phyloP scores from a whole-genome alignment of 1,140 invertebrate species.

The Acarapis woodi region DNA sequence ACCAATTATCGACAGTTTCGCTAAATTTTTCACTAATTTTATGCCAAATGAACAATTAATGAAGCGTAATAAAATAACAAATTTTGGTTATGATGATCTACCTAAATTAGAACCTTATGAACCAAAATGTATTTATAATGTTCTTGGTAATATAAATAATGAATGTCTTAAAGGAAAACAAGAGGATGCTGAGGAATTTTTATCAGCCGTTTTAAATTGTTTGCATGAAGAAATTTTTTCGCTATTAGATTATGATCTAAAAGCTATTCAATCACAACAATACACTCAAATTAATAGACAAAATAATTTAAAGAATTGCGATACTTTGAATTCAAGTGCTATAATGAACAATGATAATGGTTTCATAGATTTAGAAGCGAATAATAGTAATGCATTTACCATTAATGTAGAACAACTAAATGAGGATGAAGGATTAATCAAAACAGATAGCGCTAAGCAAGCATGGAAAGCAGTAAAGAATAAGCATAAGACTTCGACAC shows the following conservation, averaged over 20 bases:
- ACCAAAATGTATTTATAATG: constrained; percentile 44
- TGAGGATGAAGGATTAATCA: constrained; percentile 23
- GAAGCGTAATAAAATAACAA: constrained; percentile 3
- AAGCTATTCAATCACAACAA: no score
- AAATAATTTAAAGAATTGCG: constrained; percentile 3
- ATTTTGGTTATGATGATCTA: constrained; percentile 10
- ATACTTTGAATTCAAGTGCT: neutral
- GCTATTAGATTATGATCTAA: no score
- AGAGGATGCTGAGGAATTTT: constrained; percentile 82
- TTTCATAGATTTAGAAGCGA: no score
- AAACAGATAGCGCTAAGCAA: constrained; percentile 16
- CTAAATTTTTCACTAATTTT: constrained; percentile 7
- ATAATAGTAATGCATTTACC: constrained; percentile 13
- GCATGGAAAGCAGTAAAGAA: constrained; percentile 43
- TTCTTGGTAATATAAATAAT: constrained; percentile 37
- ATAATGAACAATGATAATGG: constrained; percentile 28
- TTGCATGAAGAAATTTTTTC: constrained; percentile 86
- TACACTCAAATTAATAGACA: constrained; percentile 4
- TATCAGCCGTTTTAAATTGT: constrained; percentile 63
- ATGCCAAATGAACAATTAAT: constrained; percentile 5
- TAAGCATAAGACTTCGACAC: constrained; percentile 54
- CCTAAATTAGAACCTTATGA: constrained; percentile 38
- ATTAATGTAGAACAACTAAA: constrained; percentile 12
- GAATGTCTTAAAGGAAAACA: constrained; percentile 34
- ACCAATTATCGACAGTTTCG: constrained; percentile 58